Conservation (phyloP, 2,888 invertebrate genomes). For the Mylabris sibirica region DNA sequence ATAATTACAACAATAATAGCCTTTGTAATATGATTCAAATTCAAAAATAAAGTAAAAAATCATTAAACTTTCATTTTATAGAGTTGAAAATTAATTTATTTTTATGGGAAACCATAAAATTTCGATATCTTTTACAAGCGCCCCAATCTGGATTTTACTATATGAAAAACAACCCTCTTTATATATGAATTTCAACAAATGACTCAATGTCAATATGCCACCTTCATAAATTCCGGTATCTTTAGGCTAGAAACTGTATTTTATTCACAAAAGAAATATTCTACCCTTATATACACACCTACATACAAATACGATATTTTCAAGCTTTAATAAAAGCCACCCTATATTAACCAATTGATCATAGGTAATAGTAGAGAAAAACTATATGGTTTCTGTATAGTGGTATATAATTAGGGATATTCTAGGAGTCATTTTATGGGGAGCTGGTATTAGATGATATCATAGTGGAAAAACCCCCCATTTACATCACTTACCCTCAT, state of each 20-base stretch:
- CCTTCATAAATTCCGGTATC: constrained; percentile 22
- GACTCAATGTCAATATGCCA: constrained; percentile 29
- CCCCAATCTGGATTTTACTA: not conserved
- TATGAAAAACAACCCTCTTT: not conserved
- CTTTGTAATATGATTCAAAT: too few relatives aligned
- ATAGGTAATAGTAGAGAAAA: too few relatives aligned
- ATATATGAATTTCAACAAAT: constrained; percentile 32
- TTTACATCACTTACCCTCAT: constrained; percentile 34
- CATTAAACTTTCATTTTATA: too few relatives aligned
- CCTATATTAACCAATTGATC: constrained; percentile 18
- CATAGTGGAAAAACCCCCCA: constrained; percentile 29
- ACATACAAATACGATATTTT: constrained; percentile 19
- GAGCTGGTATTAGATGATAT: constrained; percentile 39
- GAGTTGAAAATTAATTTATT: not conserved
- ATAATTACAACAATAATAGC: not conserved
- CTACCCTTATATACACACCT: constrained; percentile 13
- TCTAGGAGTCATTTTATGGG: constrained; percentile 36
- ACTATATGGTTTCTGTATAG: constrained; percentile 32
- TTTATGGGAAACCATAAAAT: constrained; percentile 5
- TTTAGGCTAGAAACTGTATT: constrained; percentile 16
- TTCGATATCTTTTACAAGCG: too few relatives aligned
- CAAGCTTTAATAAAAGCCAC: constrained; percentile 12
- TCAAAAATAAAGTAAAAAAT: too few relatives aligned
- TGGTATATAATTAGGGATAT: constrained; percentile 41
- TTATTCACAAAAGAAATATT: not conserved